A percentile compares a stretch with the other conserved stretches of the same genome.
Conservation (phyloP, 2,888 invertebrate species). For the Stenolophus ochropezus region DNA sequence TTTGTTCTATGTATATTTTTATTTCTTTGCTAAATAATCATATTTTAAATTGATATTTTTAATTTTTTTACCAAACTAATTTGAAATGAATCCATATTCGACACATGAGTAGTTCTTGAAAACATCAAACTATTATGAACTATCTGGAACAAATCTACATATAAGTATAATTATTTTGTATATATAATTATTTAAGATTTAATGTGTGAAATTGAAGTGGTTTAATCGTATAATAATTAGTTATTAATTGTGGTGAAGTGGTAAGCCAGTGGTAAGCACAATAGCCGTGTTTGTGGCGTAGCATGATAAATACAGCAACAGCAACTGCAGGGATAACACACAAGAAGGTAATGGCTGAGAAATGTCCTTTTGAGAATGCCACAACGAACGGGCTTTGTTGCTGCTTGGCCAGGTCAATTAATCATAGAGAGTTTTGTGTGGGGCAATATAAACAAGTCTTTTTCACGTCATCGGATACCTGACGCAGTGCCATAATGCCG, state of each 20-base stretch:
- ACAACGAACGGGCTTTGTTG: constrained; percentile 47
- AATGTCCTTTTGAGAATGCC: constrained; percentile 57
- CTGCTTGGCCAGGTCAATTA: constrained; percentile 69
- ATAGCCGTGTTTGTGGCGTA: background rate
- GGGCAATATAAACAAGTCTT: constrained; percentile 75
- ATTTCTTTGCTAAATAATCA: no score
- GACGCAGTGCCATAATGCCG: constrained; percentile 72
- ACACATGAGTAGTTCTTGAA: no score
- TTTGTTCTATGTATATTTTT: no score
- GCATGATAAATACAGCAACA: constrained; percentile 27
- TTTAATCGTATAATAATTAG: constrained; percentile 25
- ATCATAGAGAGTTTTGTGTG: constrained; percentile 71
- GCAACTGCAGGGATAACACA: constrained; percentile 17
- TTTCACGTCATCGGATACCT: constrained; percentile 75
- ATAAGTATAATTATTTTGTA: no score
- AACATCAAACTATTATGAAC: no score
- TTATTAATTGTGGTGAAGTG: constrained; percentile 3
- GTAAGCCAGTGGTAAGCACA: constrained; percentile 4
- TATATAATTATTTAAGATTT: no score
- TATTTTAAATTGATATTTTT: no score
- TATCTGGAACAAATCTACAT: no score
- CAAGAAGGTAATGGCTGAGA: constrained; percentile 44
- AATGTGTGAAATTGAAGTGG: background rate
- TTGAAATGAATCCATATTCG: no score
- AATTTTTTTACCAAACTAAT: no score